Base-by-base conservation (phyloP, 2,113 vertebrate genomes). In the Varanus salvator region DNA sequence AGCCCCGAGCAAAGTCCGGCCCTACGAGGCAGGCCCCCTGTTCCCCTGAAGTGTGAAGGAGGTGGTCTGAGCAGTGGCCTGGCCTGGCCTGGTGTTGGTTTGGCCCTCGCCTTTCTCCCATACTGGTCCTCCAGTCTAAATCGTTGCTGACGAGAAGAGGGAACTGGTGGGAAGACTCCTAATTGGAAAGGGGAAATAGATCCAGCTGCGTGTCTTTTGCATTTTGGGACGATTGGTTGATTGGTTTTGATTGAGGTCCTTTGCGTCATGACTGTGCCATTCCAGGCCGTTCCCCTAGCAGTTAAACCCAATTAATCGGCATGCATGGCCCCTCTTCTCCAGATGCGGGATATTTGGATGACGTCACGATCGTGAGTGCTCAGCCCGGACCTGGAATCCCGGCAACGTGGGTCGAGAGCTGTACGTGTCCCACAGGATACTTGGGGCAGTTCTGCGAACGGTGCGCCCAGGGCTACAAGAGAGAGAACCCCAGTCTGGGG, bases 401-500 rank as follows among this genome's bases (percentile, higher is more conserved):
- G 0, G 99, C 98, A 2, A 91, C 94, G 0, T 99, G 99, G 99
- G 99, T 99, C 91, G 99, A 99, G 95, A 97, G 94, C 87, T 99
- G 99, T 92, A 98, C 97, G 0, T 99, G 99, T 75, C 99, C 98
- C 0, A 95, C 94, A 29, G 99, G 98, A 0, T 99, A 99, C 0
- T 94, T 97, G 89, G 99, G 99, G 6, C 99, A 99, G 94, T 98
- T 99, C 89, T 99, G 99, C 86, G 98, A 99, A 96, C 94, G 86
- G 83, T 99, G 99, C 93, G 97, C 98, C 25, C 27, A 96, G 2
- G 98, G 98, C 21, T 99, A 98, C 95, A 97, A 98, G 23, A 97
- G 98, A 48, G 97, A 98, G 90, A 97, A 86, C 0, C 98, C 97
- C 0, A 93, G 96, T 76, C 97, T 98, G 0, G 98, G 98, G 1